These are phyloP conservation scores for Physeter macrocephalus DNA, from an alignment of 2,113 vertebrate species.

Conservation along the genomic window DNA sequence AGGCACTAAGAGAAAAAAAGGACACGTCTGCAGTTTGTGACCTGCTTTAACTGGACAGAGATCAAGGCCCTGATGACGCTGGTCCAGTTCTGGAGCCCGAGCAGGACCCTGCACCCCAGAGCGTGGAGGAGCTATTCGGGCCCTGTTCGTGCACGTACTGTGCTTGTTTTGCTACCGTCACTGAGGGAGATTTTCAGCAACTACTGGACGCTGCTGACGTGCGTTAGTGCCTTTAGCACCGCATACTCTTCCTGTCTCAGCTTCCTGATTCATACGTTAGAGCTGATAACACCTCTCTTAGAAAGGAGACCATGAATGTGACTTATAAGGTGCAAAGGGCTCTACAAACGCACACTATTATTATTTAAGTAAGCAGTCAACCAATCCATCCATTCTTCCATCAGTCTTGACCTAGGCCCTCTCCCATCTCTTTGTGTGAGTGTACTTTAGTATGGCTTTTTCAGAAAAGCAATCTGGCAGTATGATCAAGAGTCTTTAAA, in stretches of 20 bases:
- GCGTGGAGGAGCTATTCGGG: accelerated
- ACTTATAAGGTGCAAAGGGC: background rate
- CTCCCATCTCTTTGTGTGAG: too few relatives aligned
- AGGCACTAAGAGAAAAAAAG: background rate
- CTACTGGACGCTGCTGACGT: accelerated
- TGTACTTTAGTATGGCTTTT: too few relatives aligned
- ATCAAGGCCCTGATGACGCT: background rate
- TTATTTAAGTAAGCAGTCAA: background rate
- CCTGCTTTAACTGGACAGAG: background rate
- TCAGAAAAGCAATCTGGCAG: too few relatives aligned
- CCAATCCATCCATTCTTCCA: too few relatives aligned
- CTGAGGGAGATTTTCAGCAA: too few relatives aligned
- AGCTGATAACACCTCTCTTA: background rate
- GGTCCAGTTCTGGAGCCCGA: background rate
- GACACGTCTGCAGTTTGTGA: background rate
- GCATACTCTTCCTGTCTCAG: background rate
- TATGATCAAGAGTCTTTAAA: too few relatives aligned
- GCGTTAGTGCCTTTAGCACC: background rate
- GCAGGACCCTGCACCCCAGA: background rate
- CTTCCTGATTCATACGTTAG: background rate
- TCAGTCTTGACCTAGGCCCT: too few relatives aligned
- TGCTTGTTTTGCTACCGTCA: too few relatives aligned
- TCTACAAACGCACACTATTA: background rate
- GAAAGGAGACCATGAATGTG: accelerated
- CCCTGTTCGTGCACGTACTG: accelerated